Conservation (phyloP, 1,140 invertebrate genomes). For the Drosophila quadrilineata region DNA sequence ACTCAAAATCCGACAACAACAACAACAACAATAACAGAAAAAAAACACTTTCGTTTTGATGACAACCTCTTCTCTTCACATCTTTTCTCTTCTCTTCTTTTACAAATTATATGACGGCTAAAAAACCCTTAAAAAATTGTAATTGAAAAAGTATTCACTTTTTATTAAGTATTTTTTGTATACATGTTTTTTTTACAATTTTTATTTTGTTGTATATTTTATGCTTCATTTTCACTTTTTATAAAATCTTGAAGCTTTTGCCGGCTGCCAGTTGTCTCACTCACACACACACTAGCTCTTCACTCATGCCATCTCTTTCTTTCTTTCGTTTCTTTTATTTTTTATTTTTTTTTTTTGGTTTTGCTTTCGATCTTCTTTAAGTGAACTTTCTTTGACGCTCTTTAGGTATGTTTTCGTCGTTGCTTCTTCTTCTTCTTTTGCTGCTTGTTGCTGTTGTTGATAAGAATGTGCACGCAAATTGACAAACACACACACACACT, state of each 20-base stretch:
- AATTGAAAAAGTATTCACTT: not conserved
- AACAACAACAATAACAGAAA: slow-evolving; percentile 9
- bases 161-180: not conserved
- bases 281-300: too few species aligned
- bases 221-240: slow-evolving; percentile 55
- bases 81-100: too few species aligned
- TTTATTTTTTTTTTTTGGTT: slow-evolving; percentile 9
- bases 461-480: slow-evolving; percentile 36
- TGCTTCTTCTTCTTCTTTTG: not conserved
- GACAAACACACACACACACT: not conserved
- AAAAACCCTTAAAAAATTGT: too few species aligned
- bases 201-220: not conserved
- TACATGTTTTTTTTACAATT: not conserved
- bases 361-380: slow-evolving; percentile 11
- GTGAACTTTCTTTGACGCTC: slow-evolving; percentile 1
- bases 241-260: too few species aligned
- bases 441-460: slow-evolving; percentile 13
- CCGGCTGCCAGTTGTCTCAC: slow-evolving; percentile 52
- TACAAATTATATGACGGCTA: too few species aligned
- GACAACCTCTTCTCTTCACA: too few species aligned
- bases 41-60: slow-evolving; percentile 56
- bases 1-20: slow-evolving; percentile 22
- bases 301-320: not conserved
- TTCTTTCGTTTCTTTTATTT: slow-evolving; percentile 1
- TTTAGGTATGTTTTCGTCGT: too few species aligned